These are phyloP conservation scores for Knipowitschia caucasica DNA, from an alignment of 2,797 vertebrate species.

Conservation along the genomic window DNA sequence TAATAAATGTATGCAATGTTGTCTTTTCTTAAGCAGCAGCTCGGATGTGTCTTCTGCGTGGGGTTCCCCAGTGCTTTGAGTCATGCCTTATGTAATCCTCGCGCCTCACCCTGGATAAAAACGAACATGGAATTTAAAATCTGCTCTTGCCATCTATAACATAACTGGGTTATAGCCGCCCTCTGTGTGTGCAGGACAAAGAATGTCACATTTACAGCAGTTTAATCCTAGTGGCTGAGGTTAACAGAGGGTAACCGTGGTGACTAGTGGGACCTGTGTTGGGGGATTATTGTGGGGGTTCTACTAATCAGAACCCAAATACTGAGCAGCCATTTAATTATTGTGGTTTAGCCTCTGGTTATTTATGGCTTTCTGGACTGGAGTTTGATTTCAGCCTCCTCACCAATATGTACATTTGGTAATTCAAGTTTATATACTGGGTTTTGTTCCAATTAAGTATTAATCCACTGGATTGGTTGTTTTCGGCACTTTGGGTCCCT, in stretches of 20 bases:
- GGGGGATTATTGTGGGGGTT: slow-evolving; percentile 55
- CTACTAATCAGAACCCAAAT: slow-evolving; percentile 24
- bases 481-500: too few species aligned
- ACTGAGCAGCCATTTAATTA: not conserved
- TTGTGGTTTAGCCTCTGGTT: not conserved
- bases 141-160: slow-evolving; percentile 12
- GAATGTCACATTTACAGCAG: too few species aligned
- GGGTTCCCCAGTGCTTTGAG: slow-evolving; percentile 59
- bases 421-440: not conserved
- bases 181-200: not conserved
- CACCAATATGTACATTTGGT: not conserved
- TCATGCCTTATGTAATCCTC: slow-evolving; percentile 53
- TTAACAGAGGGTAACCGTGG: too few species aligned
- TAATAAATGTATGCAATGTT: slow-evolving; percentile 83
- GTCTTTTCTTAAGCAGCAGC: slow-evolving; percentile 75
- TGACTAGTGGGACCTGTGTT: slow-evolving; percentile 51
- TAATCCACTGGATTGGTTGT: too few species aligned
- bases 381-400: not conserved
- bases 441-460: too few species aligned
- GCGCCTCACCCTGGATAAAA: slow-evolving; percentile 26
- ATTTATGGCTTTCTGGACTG: too few species aligned
- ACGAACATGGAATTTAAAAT: slow-evolving; percentile 20
- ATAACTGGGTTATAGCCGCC: not conserved
- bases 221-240: too few species aligned
- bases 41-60: slow-evolving; percentile 65